Evolutionary conservation across 2,888 invertebrate genomes (phyloP), one percentile per base, ranked within the genome.

Genomic region (Phrixothrix hirtus): DNA sequence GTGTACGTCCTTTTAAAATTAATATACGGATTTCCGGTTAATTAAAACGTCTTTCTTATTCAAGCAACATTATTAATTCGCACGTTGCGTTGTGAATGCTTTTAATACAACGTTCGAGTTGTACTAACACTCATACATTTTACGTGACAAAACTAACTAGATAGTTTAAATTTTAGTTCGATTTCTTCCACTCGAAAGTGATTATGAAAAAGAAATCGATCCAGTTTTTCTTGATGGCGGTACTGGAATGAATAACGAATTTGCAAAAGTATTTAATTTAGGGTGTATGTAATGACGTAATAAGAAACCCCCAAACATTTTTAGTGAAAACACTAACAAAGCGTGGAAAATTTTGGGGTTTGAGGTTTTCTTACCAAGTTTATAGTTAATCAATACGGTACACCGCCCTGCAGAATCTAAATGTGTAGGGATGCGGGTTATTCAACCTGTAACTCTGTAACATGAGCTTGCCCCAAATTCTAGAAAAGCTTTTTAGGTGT

Each of bases 21-120:
- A 36, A 31, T 37, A 25, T 39, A 39, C 44, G 50, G 43, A 50
- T 50, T 50, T 50, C 50, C 50, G 50, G 50, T 44, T 38, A 37
- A n/a, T n/a, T n/a, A n/a, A 38, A 11, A 32, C 38, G 44, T 50
- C 43, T 43, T 44, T 43, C 42, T 43, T 44, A 36, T 42, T 45
- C 36, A 16, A 21, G 14, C 29, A 29, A 17, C 36, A 27, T 32
- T 16, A 7, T 31, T 38, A 41, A 48, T 48, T 42, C 41, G 30
- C 36, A 42, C 31, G 47, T 47, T 47, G 32, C 26, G 2, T 2
- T 37, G n/a, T n/a, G n/a, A n/a, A 25, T 26, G 27, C 27, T 44
- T 36, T 44, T 44, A 42, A 35, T 26, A 26, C 34, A 44, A 44
- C 29, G 36, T 21, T 11, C 17, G 11, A 7, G 45, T 44, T 37